Percentiles rank a stretch among this genome's conserved stretches.
Evolutionary conservation across 2,797 vertebrate species (phyloP).

Genomic region (Syndactyla subalaris): DNA sequence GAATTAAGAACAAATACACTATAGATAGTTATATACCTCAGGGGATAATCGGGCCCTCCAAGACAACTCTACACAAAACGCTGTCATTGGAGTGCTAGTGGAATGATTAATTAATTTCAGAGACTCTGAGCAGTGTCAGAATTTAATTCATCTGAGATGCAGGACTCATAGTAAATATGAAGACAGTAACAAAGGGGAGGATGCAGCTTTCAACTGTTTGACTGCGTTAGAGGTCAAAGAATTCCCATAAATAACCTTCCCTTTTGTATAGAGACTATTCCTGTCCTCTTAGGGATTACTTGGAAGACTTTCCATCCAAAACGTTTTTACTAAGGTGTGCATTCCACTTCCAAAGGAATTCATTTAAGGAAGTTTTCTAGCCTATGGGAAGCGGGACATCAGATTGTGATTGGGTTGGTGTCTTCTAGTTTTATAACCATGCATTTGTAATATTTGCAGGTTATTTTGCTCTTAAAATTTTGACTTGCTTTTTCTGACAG

Average conservation of each 20-base stretch:
- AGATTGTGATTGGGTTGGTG: fast-evolving
- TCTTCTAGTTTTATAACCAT: neutral
- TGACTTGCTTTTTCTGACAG: neutral
- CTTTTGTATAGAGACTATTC: neutral
- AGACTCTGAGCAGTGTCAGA: neutral
- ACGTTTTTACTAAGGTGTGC: neutral
- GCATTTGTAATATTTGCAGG: neutral
- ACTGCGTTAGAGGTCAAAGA: neutral
- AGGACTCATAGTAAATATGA: neutral
- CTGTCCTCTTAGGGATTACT: neutral
- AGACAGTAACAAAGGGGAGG: neutral
- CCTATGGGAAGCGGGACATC: neutral
- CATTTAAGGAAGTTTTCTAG: neutral
- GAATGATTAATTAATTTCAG: neutral
- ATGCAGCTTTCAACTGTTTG: neutral
- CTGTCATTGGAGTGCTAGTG: neutral
- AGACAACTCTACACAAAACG: neutral
- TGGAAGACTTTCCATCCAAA: neutral
- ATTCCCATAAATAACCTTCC: neutral
- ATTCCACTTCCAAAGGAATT: neutral
- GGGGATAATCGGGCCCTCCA: neutral
- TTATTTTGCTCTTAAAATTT: neutral
- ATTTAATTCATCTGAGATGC: neutral
- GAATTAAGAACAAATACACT: neutral
- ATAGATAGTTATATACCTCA: neutral